Conservation (phyloP, 1,140 invertebrate genomes). For the Venustaconcha ellipsiformis region DNA sequence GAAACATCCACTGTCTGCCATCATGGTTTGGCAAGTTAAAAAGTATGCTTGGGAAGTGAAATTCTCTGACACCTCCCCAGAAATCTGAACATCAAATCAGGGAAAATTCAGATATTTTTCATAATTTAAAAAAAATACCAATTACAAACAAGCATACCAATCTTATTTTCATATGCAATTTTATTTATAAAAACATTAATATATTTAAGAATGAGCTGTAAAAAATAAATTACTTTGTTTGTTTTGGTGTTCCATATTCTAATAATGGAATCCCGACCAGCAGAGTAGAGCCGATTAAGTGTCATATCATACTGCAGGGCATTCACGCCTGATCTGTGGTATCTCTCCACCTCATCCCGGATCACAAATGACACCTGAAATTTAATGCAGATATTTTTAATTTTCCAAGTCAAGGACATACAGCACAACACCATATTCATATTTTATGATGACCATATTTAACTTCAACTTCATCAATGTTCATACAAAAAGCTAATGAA, state of each 20-base stretch:
- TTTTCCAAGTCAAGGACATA: no score
- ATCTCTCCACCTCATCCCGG: slow-evolving; percentile 93
- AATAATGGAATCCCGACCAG: slow-evolving; percentile 98
- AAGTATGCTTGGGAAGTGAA: no score
- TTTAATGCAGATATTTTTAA: slow-evolving; percentile 10
- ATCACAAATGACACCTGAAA: slow-evolving; percentile 96
- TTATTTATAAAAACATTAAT: neutral
- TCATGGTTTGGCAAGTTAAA: no score
- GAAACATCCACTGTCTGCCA: no score
- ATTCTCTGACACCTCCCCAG: no score
- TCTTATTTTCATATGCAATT: no score
- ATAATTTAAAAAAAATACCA: no score
- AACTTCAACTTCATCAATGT: no score
- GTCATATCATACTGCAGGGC: slow-evolving; percentile 92
- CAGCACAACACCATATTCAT: neutral
- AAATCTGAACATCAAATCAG: no score
- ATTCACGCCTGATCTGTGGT: slow-evolving; percentile 96
- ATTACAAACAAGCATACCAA: no score
- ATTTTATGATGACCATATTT: neutral
- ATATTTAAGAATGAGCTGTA: neutral
- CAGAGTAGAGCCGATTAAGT: slow-evolving; percentile 92
- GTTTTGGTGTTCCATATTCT: slow-evolving; percentile 87
- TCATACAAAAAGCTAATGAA: neutral
- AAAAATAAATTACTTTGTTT: slow-evolving; percentile 51
- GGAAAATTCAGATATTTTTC: no score